Base-by-base conservation (phyloP, 2,888 invertebrate species). In the Antitype chi region DNA sequence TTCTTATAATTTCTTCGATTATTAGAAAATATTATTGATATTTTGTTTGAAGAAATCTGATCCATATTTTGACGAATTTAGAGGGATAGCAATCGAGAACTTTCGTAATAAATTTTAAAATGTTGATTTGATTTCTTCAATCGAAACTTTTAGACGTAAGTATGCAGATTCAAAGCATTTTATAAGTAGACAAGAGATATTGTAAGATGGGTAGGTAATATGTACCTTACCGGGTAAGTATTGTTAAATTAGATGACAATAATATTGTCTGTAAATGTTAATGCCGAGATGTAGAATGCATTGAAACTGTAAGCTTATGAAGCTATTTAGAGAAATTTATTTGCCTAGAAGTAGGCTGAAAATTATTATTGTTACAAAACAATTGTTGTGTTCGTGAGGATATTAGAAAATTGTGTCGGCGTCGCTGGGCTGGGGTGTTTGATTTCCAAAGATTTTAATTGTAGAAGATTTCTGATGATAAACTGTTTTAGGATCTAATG, bases 361-460 rank as follows among this genome's bases (percentile, higher is more conserved):
- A 80, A 70, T 74, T 82, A 86, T 84, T 74, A 85, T 87, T 88
- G 87, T 88, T 87, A 85, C 77, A 84, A 84, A 87, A 85, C 87
- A 85, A 86, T 89, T 91, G 91, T 92, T 93, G 92, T 93, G 92
- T 94, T 93, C 89, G 88, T 90, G 84, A 85, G 85, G 76, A 87
- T 91, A 90, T 90, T 91, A 90, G 90, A 92, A 91, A 90, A 89
- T 83, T 85, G 74, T 85, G 75, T 78, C 74, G 64, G 73, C 67
- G 75, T 75, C 63, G 64, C 71, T 77, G 67, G 60, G 13, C 63
- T 60, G 55, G 49, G 81, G 84, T 89, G 74, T 15, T 57, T 71
- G 76, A 70, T 87, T 82, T 87, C 77, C 79, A 78, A 53, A 74
- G 67, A 52, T 55, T 47, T 17, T 38, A 2, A n/a, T 6, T 62